phyloP scores from a whole-genome alignment of 2,888 invertebrate species.

The Micoletzkya japonica region DNA sequence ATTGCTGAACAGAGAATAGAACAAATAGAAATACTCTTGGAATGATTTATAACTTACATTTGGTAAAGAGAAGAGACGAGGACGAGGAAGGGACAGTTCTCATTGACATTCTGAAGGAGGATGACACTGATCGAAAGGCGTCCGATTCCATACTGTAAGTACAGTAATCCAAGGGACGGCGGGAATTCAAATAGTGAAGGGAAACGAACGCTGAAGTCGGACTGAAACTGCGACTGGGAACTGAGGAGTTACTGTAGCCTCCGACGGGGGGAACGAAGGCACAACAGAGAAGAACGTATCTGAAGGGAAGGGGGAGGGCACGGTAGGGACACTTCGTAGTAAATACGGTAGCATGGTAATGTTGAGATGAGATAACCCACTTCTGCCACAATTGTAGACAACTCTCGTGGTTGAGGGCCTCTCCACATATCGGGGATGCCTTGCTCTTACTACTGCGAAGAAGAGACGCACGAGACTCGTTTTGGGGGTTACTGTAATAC shows the following conservation, averaged over 20 bases:
- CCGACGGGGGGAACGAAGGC: conserved; percentile 72
- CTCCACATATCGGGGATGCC: conserved; percentile 52
- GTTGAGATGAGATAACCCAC: conserved; percentile 20
- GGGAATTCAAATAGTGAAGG: neutral
- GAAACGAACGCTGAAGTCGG: conserved; percentile 68
- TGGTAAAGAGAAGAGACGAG: conserved; percentile 24
- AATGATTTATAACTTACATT: conserved; percentile 2
- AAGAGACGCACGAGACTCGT: conserved; percentile 91
- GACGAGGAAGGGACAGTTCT: conserved; percentile 27
- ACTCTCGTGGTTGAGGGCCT: conserved; percentile 72
- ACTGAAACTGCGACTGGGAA: conserved; percentile 80
- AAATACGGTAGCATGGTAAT: neutral
- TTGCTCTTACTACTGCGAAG: conserved; percentile 73
- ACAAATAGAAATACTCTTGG: neutral
- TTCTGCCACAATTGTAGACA: conserved; percentile 85
- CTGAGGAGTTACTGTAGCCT: conserved; percentile 24
- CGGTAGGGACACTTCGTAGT: too few relatives aligned
- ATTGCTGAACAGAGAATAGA: conserved; percentile 66
- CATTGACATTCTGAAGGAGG: conserved; percentile 35
- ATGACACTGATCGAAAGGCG: conserved; percentile 43
- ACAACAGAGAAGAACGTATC: conserved; percentile 78
- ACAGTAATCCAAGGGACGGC: neutral
- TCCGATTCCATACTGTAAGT: conserved; percentile 40
- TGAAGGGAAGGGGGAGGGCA: too few relatives aligned
- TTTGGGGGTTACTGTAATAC: conserved; percentile 79